These are phyloP conservation scores for Arothron firmamentum DNA, from an alignment of 2,113 vertebrate genomes.

Conservation along the genomic window DNA sequence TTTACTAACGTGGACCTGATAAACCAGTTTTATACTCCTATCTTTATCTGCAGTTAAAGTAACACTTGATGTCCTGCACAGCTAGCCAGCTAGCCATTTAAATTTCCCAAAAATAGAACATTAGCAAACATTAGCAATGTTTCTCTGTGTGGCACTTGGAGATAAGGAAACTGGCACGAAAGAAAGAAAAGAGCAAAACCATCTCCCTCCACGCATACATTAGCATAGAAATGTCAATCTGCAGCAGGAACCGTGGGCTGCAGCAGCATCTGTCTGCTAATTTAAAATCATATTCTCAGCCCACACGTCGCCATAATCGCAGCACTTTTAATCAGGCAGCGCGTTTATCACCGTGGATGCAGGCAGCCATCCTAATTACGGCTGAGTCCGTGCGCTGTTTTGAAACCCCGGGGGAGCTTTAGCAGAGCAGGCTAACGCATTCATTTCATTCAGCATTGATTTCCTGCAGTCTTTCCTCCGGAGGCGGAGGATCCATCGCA, in stretches of 20 bases:
- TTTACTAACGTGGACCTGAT: too few species aligned
- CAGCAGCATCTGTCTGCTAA: constrained; percentile 22
- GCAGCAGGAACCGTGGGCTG: constrained; percentile 8
- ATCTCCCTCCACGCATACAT: too few species aligned
- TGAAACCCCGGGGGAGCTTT: constrained; percentile 11
- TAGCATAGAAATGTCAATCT: constrained; percentile 1
- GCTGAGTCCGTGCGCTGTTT: not conserved
- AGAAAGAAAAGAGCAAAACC: not conserved
- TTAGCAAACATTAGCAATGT: not conserved
- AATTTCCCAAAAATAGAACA: too few species aligned
- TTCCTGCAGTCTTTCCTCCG: constrained; percentile 40
- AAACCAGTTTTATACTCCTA: too few species aligned
- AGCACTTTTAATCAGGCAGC: constrained; percentile 26
- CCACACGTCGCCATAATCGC: constrained; percentile 24
- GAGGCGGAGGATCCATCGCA: constrained; percentile 55
- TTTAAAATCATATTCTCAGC: constrained; percentile 26
- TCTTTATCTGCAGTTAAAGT: too few species aligned
- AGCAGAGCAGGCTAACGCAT: constrained; percentile 17
- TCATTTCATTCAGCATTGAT: constrained; percentile 71
- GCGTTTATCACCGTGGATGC: constrained; percentile 53
- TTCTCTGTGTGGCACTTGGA: not conserved
- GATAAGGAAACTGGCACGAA: not conserved
- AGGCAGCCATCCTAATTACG: constrained; percentile 55
- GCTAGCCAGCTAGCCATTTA: too few species aligned
- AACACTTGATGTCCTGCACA: too few species aligned